Conservation (phyloP, 2,113 vertebrate species). For the Laticauda laticaudata region DNA sequence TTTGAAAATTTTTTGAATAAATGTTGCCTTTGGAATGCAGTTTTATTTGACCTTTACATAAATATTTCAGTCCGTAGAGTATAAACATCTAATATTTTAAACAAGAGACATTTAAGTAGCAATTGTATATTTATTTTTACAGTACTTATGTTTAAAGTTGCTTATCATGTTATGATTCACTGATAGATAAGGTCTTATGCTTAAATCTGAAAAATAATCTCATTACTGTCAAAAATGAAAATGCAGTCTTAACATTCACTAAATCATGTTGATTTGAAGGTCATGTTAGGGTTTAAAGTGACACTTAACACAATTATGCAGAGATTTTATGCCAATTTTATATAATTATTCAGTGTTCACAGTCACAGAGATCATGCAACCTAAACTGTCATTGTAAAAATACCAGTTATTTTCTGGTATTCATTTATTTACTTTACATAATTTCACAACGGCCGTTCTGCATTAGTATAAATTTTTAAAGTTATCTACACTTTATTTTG, state of each 20-base stretch:
- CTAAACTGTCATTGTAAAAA: not conserved
- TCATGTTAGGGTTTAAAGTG: not conserved
- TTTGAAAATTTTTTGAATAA: not conserved
- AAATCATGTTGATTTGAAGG: slow-evolving; percentile 9
- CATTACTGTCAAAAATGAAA: slow-evolving; percentile 29
- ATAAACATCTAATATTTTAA: not conserved
- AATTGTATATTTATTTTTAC: not conserved
- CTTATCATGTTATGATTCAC: not conserved
- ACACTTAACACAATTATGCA: not conserved
- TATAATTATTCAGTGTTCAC: not conserved
- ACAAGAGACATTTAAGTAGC: slow-evolving; percentile 6
- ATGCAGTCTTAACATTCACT: not conserved
- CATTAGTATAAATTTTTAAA: not conserved
- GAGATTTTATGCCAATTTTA: not conserved
- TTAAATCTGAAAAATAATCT: slow-evolving; percentile 30
- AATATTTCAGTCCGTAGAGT: not conserved
- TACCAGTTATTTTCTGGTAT: slow-evolving; percentile 8
- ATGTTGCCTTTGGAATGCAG: not conserved
- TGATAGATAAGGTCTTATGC: slow-evolving; percentile 15
- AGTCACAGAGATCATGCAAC: not conserved
- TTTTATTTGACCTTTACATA: slow-evolving; percentile 3
- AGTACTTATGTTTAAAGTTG: not conserved
- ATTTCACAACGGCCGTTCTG: not conserved
- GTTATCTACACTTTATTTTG: not conserved
- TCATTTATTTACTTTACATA: not conserved